Evolutionary conservation across 1,140 invertebrate genomes (phyloP).

Genomic region (Archivesica marissinica): DNA sequence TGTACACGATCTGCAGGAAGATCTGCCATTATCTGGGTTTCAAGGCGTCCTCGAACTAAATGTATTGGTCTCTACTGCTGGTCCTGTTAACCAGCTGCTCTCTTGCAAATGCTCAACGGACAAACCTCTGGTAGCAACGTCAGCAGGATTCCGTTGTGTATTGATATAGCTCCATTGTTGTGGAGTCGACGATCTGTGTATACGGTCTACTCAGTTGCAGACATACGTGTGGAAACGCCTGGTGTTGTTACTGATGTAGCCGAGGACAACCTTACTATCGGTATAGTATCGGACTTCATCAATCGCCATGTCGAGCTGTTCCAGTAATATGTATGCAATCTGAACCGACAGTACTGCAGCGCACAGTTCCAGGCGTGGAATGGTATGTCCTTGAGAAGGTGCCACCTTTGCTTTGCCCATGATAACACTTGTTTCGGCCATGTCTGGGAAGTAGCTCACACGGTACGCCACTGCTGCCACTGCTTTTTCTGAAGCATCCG

Average conservation of each 20-base stretch:
- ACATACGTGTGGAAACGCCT: conserved; percentile 65
- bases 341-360: conserved; percentile 59
- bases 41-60: neutral
- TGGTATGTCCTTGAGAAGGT: conserved; percentile 36
- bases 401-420: conserved; percentile 58
- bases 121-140: conserved; percentile 46
- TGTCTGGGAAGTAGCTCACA: neutral
- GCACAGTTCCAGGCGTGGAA: conserved; percentile 61
- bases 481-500: conserved; percentile 63
- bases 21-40: conserved; percentile 24
- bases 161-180: conserved; percentile 61
- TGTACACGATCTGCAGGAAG: neutral
- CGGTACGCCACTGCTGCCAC: conserved; percentile 62
- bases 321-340: conserved; percentile 17
- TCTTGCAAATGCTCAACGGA: neutral
- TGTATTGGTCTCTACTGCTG: neutral
- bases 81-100: conserved; percentile 42
- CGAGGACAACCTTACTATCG: conserved; percentile 57
- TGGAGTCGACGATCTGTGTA: neutral
- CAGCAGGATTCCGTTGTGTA: conserved; percentile 62
- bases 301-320: conserved; percentile 25
- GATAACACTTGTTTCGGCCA: conserved; percentile 10
- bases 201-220: conserved; percentile 55
- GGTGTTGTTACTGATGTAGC: conserved; percentile 57
- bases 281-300: conserved; percentile 48